Percentiles rank a stretch among this genome's conserved stretches.
Evolutionary conservation across 2,888 invertebrate genomes (phyloP).

Genomic region (Yponomeuta cagnagella): DNA sequence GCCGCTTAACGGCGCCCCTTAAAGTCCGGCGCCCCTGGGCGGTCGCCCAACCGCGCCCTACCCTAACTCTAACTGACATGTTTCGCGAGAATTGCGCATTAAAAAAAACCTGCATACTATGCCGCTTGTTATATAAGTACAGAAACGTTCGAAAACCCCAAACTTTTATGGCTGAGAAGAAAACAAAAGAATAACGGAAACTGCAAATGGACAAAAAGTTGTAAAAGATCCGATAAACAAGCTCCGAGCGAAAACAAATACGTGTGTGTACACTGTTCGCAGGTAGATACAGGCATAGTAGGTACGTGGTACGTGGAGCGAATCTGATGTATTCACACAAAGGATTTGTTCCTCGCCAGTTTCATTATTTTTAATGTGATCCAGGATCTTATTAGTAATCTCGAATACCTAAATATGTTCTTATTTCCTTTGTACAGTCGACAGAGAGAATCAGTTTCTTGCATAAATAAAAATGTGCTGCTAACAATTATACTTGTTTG

Average conservation of each 20-base stretch:
- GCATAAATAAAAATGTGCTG: too few species aligned
- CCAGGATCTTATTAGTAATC: background rate
- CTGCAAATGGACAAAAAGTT: conserved; percentile 1
- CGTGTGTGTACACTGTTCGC: background rate
- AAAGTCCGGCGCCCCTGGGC: too few species aligned
- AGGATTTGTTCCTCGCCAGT: background rate
- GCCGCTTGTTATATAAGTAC: background rate
- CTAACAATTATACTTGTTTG: too few species aligned
- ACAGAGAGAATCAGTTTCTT: too few species aligned
- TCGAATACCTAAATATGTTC: background rate
- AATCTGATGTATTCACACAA: background rate
- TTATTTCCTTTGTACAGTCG: background rate
- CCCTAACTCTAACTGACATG: too few species aligned
- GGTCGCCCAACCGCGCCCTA: too few species aligned
- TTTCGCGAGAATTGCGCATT: too few species aligned
- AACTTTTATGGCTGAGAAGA: background rate
- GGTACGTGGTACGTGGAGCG: too few species aligned
- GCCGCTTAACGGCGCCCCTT: too few species aligned
- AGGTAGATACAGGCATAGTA: background rate
- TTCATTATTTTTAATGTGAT: background rate
- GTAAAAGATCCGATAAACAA: background rate
- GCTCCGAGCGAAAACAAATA: conserved; percentile 2
- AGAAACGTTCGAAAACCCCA: background rate
- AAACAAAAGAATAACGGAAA: background rate
- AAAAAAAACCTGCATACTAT: too few species aligned